Base-by-base conservation (phyloP, 2,888 invertebrate species). In the Lithosia quadra region DNA sequence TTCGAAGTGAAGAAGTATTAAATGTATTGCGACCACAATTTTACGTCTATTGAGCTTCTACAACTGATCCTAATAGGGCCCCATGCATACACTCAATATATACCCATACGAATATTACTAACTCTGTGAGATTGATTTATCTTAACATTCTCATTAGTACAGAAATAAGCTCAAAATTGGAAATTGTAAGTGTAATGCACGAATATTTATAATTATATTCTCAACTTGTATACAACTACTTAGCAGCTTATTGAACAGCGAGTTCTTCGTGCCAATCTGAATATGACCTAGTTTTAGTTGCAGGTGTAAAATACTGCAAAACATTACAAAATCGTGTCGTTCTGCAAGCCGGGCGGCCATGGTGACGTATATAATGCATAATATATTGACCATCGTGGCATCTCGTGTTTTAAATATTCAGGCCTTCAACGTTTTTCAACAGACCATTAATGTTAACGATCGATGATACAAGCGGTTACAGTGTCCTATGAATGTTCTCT, bases 231-330 rank as follows among this genome's bases (percentile, higher is more conserved):
- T 18, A 49, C n/a, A n/a, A n/a, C n/a, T n/a, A n/a, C n/a, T n/a
- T n/a, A n/a, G n/a, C n/a, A 49, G 9, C 49, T 9, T n/a, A 49
- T 49, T n/a, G 43, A 43, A n/a, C 49, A 49, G 49, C n/a, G 43
- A 7, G 49, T 49, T 49, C 49, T 49, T 49, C 43, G 43, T 43
- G 43, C 18, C 43, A 7, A 43, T 43, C 49, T 49, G n/a, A n/a
- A 49, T 49, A 49, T 49, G 49, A 49, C 49, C 49, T 49, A 49
- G 49, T 49, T 49, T 49, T n/a, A 18, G 18, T 49, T 49, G 49
- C n/a, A 49, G 49, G 49, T 49, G n/a, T 49, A 49, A 49, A 43
- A 43, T 1, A 43, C 43, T 43, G 43, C 15, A 15, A 69, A 67
- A 60, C 71, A 39, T 13, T 2, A 10, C 2, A 13, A 13, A 49